Base-by-base conservation (phyloP, 1,140 invertebrate species). In the Eumaeus atala region DNA sequence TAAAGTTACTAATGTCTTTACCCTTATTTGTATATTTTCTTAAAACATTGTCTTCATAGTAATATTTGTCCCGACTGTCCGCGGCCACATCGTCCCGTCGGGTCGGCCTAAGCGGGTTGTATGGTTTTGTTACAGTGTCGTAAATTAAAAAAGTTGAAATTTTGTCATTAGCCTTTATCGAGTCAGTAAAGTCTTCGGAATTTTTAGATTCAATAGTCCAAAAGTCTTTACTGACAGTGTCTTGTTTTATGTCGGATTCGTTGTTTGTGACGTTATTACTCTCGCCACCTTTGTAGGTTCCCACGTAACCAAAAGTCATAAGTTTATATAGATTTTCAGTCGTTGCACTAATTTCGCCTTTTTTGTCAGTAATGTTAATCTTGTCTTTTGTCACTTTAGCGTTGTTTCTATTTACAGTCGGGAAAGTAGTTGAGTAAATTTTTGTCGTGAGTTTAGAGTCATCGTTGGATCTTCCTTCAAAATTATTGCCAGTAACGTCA, bases 21-120 rank as follows among this genome's bases (percentile, higher is more conserved):
- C 49, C 72, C 53, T 37, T 64, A 17, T 84, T 74, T 3, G 82
- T 75, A 66, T 90, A 90, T 73, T 87, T 89, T 40, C 85, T 81
- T 56, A 90, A 67, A 54, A 90, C 84, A 58, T 89, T 91, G 49
- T 74, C 84, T n/a, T 90, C 79, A 38, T 89, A 91, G 64, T 89
- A 90, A 67, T 88, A 89, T 66, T 89, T 87, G 42, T 61, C 66
- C 48, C 72, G 75, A 10, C 50, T 59, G 35, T 70, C 64, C 33
- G 36, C 54, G 10, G 69, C 63, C 38, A 81, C 76, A 40, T 84
- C 82, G 49, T 83, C 67, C 21, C 72, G 72, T 81, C 79, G 66
- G 2, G 77, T 85, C 49, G 79, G 77, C 77, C 81, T 68, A 35
- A 70, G 62, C 51, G 66, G 67, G 50, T 74, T 80, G 55, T 81